Evolutionary conservation across 2,113 vertebrate species (phyloP).

Genomic region (Paratilapia polleni): DNA sequence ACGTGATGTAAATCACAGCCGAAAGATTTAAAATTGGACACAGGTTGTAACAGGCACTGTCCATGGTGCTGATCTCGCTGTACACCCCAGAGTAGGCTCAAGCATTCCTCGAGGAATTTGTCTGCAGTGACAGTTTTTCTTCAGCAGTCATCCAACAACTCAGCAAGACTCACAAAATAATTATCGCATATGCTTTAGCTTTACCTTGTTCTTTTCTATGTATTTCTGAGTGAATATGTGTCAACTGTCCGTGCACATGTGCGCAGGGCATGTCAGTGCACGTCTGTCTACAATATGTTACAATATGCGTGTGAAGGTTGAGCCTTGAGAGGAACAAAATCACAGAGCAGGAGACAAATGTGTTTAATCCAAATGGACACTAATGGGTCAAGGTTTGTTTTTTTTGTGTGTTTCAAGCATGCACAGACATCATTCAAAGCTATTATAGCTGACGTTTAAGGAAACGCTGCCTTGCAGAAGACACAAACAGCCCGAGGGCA

Average conservation of each 20-base stretch:
- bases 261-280: not conserved
- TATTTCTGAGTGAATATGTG: not conserved
- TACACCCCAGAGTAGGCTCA: not conserved
- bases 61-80: not conserved
- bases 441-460: conserved; percentile 60
- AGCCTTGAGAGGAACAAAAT: conserved; percentile 17
- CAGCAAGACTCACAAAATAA: not conserved
- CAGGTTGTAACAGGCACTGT: not conserved
- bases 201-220: not conserved
- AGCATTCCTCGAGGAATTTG: not conserved
- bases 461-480: conserved; percentile 52
- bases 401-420: conserved; percentile 27
- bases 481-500: conserved; percentile 53
- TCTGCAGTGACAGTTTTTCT: not conserved
- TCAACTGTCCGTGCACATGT: not conserved
- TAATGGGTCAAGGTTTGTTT: conserved; percentile 71
- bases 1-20: not conserved
- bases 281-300: not conserved
- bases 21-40: not conserved
- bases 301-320: not conserved
- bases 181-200: not conserved
- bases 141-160: not conserved
- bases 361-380: conserved; percentile 53
- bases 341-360: conserved; percentile 4
- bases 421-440: conserved; percentile 50